phyloP scores from a whole-genome alignment of 2,113 vertebrate genomes.

The Phylloscopus trochiloides region DNA sequence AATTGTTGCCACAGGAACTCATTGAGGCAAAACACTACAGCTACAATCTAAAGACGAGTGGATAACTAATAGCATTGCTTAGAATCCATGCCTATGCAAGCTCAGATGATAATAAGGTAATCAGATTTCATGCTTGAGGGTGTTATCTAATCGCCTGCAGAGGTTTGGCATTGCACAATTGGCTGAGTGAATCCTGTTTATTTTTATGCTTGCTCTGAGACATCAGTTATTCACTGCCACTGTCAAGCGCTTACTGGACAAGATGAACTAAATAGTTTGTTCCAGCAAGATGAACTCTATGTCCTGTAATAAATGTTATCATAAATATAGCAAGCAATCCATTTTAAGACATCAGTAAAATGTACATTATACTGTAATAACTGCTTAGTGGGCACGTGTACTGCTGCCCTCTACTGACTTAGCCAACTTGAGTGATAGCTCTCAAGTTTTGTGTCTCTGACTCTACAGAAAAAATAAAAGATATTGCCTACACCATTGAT shows the following conservation, averaged over 20 bases:
- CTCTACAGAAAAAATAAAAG: neutral
- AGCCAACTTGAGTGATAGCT: neutral
- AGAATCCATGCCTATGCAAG: slow-evolving; percentile 32
- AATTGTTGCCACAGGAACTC: neutral
- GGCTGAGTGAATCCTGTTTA: slow-evolving; percentile 58
- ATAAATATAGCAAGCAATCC: slow-evolving; percentile 40
- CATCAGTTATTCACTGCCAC: slow-evolving; percentile 50
- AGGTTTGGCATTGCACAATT: slow-evolving; percentile 47
- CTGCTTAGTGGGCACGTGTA: neutral
- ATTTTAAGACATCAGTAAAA: slow-evolving; percentile 31
- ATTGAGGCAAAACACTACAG: neutral
- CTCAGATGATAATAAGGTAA: slow-evolving; percentile 59
- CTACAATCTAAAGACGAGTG: neutral
- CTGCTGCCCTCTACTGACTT: slow-evolving; percentile 35
- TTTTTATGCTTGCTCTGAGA: slow-evolving; percentile 59
- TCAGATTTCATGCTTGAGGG: slow-evolving; percentile 63
- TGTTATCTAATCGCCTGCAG: slow-evolving; percentile 54
- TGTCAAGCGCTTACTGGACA: slow-evolving; percentile 39
- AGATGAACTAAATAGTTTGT: slow-evolving; percentile 60
- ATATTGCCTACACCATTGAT: neutral
- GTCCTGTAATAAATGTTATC: slow-evolving; percentile 51
- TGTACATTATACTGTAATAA: neutral
- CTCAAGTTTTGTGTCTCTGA: neutral
- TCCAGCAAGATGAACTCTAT: slow-evolving; percentile 40
- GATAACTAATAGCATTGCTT: slow-evolving; percentile 39